Base-by-base conservation (phyloP, 2,113 vertebrate genomes). In the Colaptes auratus region DNA sequence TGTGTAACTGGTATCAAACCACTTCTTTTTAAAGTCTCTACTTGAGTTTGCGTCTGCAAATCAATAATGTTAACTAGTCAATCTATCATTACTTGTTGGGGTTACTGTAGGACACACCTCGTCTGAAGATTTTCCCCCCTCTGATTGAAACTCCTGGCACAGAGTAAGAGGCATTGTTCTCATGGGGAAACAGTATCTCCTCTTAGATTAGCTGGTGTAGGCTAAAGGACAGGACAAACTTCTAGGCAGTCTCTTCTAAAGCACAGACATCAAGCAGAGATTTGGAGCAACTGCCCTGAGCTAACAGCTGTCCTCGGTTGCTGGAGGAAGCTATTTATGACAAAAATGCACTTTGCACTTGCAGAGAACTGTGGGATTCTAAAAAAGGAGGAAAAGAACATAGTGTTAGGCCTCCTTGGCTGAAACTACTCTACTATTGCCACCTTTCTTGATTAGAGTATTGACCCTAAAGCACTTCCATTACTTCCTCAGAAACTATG, bases 1-100 rank as follows among this genome's bases (percentile, higher is more conserved):
- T 69, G 10, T 46, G 23, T 88, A 92, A 87, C 33, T 93, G 33
- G 79, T 82, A 82, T 77, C 59, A 93, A 96, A 93, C 55, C 53
- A 83, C 8, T 36, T 72, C 86, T 83, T 86, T 42, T 7, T 72
- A 76, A 78, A 44, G 10, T 50, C 30, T 69, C 28, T 19, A 12
- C 82, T 52, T 46, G 64, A 59, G 66, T 70, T 60, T n/a, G 35
- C 15, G 84, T 16, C 17, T 87, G 19, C 27, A 36, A 73, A 82
- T 84, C 86, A 77, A 64, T 53, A 46, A 80, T 74, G 35, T 64
- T 86, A 80, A 70, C 27, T n/a, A 71, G 27, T 90, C 52, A 48
- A 60, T 86, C 78, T 91, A 15, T 58, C 76, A 56, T 94, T 88
- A 92, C 71, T 92, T 91, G 48, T 27, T 83, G 31, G 28, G 82